These are phyloP conservation scores for Chlamydotis undulata DNA, from an alignment of 2,113 vertebrate species.

Conservation along the genomic window DNA sequence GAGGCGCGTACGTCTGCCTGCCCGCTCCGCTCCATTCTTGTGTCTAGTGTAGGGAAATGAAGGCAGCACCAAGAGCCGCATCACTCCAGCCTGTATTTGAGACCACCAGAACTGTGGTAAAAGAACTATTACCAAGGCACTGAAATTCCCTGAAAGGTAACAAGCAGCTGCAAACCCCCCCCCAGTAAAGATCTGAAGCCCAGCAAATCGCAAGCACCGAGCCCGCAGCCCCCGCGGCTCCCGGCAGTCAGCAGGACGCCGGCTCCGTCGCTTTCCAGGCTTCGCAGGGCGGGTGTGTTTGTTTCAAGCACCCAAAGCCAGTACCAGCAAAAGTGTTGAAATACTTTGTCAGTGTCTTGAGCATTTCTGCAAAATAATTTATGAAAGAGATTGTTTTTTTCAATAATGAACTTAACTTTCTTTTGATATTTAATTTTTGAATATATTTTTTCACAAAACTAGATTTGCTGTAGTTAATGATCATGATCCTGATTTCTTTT, in stretches of 20 bases:
- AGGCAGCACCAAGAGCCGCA: too few relatives aligned
- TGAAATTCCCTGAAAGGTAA: not conserved
- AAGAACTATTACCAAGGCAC: too few relatives aligned
- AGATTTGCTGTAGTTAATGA: conserved; percentile 30
- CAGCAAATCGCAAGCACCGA: fast-evolving
- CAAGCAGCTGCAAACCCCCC: not conserved
- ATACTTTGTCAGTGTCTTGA: conserved; percentile 20
- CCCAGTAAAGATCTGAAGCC: fast-evolving
- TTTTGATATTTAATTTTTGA: conserved; percentile 71
- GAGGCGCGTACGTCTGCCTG: too few relatives aligned
- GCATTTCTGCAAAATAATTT: conserved; percentile 60
- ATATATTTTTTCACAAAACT: conserved; percentile 71
- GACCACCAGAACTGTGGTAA: too few relatives aligned
- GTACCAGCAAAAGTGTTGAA: not conserved
- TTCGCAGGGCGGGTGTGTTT: not conserved
- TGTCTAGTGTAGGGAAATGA: too few relatives aligned
- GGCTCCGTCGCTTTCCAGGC: fast-evolving
- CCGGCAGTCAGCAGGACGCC: not conserved
- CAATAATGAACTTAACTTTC: conserved; percentile 41
- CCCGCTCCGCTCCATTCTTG: too few relatives aligned
- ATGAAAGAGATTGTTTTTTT: conserved; percentile 17
- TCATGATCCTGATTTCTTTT: conserved; percentile 15
- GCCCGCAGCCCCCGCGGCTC: not conserved
- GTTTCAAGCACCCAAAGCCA: not conserved
- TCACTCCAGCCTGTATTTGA: too few relatives aligned